A percentile compares a stretch with the other conserved stretches of the same genome.
Evolutionary conservation across 1,140 invertebrate genomes (phyloP).

Genomic region (Micrasema minimum): DNA sequence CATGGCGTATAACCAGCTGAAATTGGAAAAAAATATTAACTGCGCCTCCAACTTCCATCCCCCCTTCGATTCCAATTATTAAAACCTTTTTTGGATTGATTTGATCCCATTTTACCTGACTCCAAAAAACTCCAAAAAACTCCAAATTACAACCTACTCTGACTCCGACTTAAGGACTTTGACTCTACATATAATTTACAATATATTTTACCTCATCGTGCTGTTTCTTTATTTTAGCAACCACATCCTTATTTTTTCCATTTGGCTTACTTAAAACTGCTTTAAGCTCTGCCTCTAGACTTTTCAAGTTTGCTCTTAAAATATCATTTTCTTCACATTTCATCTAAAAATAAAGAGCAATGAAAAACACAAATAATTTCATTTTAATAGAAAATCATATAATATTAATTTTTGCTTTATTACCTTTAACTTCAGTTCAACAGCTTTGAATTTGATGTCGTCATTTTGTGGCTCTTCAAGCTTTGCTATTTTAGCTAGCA

Average conservation of each 20-base stretch:
- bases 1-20: too few relatives aligned
- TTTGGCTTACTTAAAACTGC: constrained; percentile 62
- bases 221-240: constrained; percentile 64
- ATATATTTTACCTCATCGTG: constrained; percentile 61
- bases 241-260: constrained; percentile 65
- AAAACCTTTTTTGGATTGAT: too few relatives aligned
- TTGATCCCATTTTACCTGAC: too few relatives aligned
- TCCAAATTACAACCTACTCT: too few relatives aligned
- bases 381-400: not conserved
- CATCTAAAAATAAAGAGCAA: constrained; percentile 55
- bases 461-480: constrained; percentile 60
- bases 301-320: constrained; percentile 61
- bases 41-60: too few relatives aligned
- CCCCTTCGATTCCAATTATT: too few relatives aligned
- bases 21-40: too few relatives aligned
- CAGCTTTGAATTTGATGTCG: constrained; percentile 58
- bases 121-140: too few relatives aligned
- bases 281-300: constrained; percentile 63
- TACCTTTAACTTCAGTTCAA: constrained; percentile 62
- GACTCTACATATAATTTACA: not conserved
- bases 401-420: not conserved
- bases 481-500: constrained; percentile 61
- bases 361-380: too few relatives aligned
- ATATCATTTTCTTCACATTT: constrained; percentile 64
- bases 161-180: too few relatives aligned